These are phyloP conservation scores for Sphecodes monilicornis DNA, from an alignment of 2,888 invertebrate genomes.

Conservation along the genomic window DNA sequence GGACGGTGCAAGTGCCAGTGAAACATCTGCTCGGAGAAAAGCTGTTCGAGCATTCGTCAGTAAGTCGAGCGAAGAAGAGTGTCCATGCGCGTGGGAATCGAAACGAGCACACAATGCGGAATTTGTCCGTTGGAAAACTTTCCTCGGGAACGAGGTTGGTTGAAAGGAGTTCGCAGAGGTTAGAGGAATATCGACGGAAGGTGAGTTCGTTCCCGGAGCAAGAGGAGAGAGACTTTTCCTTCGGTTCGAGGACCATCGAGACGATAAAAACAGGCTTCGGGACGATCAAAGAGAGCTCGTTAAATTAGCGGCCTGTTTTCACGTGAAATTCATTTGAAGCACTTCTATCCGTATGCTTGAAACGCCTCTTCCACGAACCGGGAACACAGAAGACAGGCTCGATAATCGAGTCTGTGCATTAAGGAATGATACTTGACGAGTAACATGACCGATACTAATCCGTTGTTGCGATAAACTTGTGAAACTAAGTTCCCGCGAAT, in stretches of 20 bases:
- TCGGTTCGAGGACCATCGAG: slow-evolving; percentile 15
- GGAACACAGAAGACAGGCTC: not conserved
- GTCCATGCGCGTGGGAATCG: not conserved
- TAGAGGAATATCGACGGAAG: slow-evolving; percentile 36
- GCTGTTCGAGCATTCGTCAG: not conserved
- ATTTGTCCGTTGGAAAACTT: not conserved
- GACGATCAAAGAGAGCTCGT: slow-evolving; percentile 61
- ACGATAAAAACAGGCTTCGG: slow-evolving; percentile 47
- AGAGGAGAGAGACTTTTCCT: slow-evolving; percentile 10
- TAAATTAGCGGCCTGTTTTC: slow-evolving; percentile 63
- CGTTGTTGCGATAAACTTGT: not conserved
- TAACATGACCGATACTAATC: not conserved
- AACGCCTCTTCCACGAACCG: slow-evolving; percentile 11
- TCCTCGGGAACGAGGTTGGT: not conserved
- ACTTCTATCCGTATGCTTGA: slow-evolving; percentile 18
- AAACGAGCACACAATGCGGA: not conserved
- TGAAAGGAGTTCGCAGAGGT: slow-evolving; percentile 26
- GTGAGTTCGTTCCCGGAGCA: slow-evolving; percentile 15
- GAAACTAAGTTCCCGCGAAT: not conserved
- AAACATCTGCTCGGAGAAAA: not conserved
- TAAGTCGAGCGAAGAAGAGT: not conserved
- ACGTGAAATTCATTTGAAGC: slow-evolving; percentile 57
- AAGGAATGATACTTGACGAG: slow-evolving; percentile 7
- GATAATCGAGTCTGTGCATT: slow-evolving; percentile 9
- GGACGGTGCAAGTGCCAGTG: not conserved